These are phyloP conservation scores for Lasioglossum villosulum DNA, from an alignment of 2,888 invertebrate genomes.

Conservation along the genomic window DNA sequence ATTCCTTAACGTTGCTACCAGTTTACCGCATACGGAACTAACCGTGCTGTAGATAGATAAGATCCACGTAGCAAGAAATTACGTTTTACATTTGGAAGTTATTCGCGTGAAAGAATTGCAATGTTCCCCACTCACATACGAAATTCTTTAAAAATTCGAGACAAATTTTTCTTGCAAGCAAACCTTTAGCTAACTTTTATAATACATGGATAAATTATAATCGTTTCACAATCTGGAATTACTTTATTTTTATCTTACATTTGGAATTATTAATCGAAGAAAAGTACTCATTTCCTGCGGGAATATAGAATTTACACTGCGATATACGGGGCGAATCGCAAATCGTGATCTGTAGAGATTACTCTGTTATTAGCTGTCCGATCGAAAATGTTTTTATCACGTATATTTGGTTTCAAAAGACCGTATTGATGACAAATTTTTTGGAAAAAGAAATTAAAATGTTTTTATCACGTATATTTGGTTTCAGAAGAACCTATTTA, in stretches of 20 bases:
- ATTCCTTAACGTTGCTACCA: constrained; percentile 24
- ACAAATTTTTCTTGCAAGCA: background rate
- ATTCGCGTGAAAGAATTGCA: background rate
- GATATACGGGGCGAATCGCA: too few species aligned
- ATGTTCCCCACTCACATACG: background rate
- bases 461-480: too few species aligned
- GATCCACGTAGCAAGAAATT: background rate
- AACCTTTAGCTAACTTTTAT: background rate
- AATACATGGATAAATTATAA: background rate
- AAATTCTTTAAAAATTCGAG: background rate
- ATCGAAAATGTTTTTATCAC: too few species aligned
- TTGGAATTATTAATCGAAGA: background rate
- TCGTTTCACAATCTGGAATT: background rate
- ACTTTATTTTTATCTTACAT: background rate
- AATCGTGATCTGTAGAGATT: too few species aligned
- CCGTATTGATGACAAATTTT: too few species aligned
- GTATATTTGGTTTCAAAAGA: too few species aligned
- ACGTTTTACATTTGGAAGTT: background rate
- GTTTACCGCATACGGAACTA: background rate
- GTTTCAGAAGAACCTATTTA: too few species aligned
- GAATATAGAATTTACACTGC: too few species aligned
- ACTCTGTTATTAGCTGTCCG: too few species aligned
- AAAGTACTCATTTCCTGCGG: too few species aligned
- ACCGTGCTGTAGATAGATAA: background rate
- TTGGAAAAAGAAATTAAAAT: too few species aligned